Base-by-base conservation (phyloP, 2,797 vertebrate genomes). In the Mormyrus proboscirostris region DNA sequence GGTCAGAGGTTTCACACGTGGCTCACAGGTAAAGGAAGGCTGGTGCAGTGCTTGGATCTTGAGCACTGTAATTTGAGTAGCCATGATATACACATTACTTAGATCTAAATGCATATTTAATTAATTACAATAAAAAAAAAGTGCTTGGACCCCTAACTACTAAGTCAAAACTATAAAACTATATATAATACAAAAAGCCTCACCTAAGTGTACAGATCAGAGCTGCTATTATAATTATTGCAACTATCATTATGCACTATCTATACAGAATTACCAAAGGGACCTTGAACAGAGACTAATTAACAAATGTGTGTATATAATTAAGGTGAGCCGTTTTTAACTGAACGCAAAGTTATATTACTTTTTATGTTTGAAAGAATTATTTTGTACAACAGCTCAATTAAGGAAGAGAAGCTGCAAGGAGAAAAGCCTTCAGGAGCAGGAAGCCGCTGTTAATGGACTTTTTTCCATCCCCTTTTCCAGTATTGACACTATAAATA, bases 381-480 rank as follows among this genome's bases (percentile, higher is more conserved):
- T 69, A 89, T 88, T 91, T 92, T 89, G 93, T 93, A 93, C 94
- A 93, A 93, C 93, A 93, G 92, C 92, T 93, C 93, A 94, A 92
- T 93, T 92, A 90, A 88, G 33, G 55, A 86, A 79, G 88, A 69
- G 84, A 53, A 53, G 88, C 87, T 62, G 84, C 33, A 44, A 25
- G n/a, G n/a, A 25, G 22, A 29, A 19, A 25, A 2, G 6, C 25
- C 25, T 6, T 33, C 29, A 19, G 33, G 3, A 57, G 38, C 53
- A 22, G 16, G 5, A 4, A 1, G 38, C 51, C 33, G n/a, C 51
- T 38, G 8, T 57, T 57, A 19, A 57, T 44, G 44, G 2, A 49
- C 7, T 6, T 19, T 53, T 19, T 86, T 10, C 84, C 29, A 57
- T 38, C 14, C 29, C 50, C 19, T 33, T 86, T 51, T 49, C 84